Percentiles rank a stretch among this genome's conserved stretches.
These are phyloP conservation scores for Isurus oxyrinchus DNA, from an alignment of 2,113 vertebrate species.

Conservation along the genomic window DNA sequence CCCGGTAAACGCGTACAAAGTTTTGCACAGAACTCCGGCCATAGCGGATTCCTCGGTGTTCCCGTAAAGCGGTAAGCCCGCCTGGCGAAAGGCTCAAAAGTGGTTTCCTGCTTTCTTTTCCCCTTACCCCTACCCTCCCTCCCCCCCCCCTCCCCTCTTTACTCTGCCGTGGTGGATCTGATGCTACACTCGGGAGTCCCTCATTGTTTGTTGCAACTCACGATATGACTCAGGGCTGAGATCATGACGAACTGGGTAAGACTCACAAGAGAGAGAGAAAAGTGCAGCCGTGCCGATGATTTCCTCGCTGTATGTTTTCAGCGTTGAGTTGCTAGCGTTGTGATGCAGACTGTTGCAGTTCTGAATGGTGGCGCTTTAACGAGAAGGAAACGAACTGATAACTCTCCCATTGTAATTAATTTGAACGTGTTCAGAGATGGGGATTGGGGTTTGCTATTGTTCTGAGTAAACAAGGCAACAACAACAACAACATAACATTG, in stretches of 20 bases:
- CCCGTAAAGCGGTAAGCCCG: no score
- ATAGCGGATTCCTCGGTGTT: slow-evolving; percentile 44
- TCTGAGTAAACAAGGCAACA: neutral
- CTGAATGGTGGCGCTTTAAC: slow-evolving; percentile 29
- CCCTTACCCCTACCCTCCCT: no score
- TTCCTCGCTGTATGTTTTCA: neutral
- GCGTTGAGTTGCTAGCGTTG: neutral
- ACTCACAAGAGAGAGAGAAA: neutral
- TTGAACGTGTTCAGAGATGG: neutral
- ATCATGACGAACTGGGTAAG: neutral
- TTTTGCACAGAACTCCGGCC: slow-evolving; percentile 69
- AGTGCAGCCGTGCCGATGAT: neutral
- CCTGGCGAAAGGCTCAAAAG: neutral
- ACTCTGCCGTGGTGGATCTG: neutral
- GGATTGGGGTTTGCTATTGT: neutral
- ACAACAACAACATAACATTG: neutral
- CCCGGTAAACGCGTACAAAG: slow-evolving; percentile 82
- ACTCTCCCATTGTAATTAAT: neutral
- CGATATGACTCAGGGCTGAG: neutral
- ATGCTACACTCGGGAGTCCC: neutral
- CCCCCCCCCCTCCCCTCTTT: neutral
- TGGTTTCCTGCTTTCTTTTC: neutral
- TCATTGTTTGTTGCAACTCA: neutral
- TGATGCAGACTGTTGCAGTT: neutral
- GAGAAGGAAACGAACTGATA: slow-evolving; percentile 2